phyloP scores from a whole-genome alignment of 2,797 vertebrate species.

The Taeniopygia guttata region DNA sequence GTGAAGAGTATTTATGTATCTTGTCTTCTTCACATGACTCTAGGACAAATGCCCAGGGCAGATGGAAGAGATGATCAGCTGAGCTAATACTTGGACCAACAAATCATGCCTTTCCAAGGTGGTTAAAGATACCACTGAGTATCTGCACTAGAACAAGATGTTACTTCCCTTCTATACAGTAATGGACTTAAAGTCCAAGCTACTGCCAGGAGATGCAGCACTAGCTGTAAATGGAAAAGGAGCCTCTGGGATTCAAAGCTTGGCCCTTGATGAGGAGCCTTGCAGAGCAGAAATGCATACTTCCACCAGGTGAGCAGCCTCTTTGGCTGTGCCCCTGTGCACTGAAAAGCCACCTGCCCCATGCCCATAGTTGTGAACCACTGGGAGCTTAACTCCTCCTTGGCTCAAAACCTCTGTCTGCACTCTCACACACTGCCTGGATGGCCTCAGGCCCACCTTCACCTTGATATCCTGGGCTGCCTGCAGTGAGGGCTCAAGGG shows the following conservation, averaged over 20 bases:
- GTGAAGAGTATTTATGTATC: not conserved
- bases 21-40: not conserved
- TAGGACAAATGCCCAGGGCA: not conserved
- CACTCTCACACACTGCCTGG: slow-evolving; percentile 76
- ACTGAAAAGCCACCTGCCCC: slow-evolving; percentile 83
- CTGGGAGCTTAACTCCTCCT: slow-evolving; percentile 59
- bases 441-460: slow-evolving; percentile 87
- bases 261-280: slow-evolving; percentile 32
- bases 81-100: not conserved
- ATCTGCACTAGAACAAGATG: not conserved
- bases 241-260: slow-evolving; percentile 59
- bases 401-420: slow-evolving; percentile 77
- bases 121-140: not conserved
- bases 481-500: slow-evolving; percentile 84
- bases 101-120: not conserved
- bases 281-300: slow-evolving; percentile 68
- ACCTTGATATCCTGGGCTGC: slow-evolving; percentile 65
- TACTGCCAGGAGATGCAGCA: not conserved
- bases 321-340: slow-evolving; percentile 86
- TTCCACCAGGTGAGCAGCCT: slow-evolving; percentile 77
- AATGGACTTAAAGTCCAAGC: not conserved
- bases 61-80: not conserved
- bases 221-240: not conserved
- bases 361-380: slow-evolving; percentile 94
- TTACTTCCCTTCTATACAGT: not conserved